A percentile compares a stretch with the other conserved stretches of the same genome.
These are phyloP conservation scores for Caenorhabditis sp. DNA, from an alignment of 2,888 invertebrate species.

Conservation along the genomic window DNA sequence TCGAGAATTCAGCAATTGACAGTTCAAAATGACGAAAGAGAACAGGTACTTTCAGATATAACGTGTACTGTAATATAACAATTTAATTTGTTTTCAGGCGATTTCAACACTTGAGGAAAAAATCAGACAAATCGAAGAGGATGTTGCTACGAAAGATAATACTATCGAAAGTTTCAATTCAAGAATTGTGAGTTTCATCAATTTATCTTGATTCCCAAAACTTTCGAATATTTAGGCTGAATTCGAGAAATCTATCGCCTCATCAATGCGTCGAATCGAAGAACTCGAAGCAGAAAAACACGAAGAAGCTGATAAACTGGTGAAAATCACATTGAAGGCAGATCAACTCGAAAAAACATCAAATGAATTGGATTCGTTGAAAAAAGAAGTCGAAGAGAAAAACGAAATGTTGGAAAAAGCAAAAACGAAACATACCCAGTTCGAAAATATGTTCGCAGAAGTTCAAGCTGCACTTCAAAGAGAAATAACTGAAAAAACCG, in stretches of 20 bases:
- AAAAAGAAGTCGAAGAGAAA: constrained; percentile 20
- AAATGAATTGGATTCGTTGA: constrained; percentile 6
- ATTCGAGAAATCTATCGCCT: constrained; percentile 40
- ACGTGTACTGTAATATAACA: no score
- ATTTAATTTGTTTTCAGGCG: no score
- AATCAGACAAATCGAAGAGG: constrained; percentile 16
- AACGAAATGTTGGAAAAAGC: constrained; percentile 6
- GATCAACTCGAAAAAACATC: neutral
- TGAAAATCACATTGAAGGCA: constrained; percentile 1
- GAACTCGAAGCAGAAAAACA: constrained; percentile 19
- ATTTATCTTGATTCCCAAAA: neutral
- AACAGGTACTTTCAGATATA: neutral
- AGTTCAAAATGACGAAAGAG: neutral
- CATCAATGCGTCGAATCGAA: constrained; percentile 35
- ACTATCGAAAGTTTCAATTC: constrained; percentile 34
- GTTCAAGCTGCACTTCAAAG: constrained; percentile 25
- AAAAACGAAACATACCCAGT: constrained; percentile 15
- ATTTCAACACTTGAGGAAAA: constrained; percentile 19
- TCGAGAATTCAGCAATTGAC: neutral
- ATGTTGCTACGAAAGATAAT: constrained; percentile 19
- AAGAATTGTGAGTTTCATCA: constrained; percentile 22
- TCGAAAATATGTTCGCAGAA: constrained; percentile 37
- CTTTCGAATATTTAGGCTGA: neutral
- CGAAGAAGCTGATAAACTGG: constrained; percentile 1
- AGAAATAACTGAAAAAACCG: constrained; percentile 20